phyloP scores from a whole-genome alignment of 2,888 invertebrate genomes.

The Acleris emargana region DNA sequence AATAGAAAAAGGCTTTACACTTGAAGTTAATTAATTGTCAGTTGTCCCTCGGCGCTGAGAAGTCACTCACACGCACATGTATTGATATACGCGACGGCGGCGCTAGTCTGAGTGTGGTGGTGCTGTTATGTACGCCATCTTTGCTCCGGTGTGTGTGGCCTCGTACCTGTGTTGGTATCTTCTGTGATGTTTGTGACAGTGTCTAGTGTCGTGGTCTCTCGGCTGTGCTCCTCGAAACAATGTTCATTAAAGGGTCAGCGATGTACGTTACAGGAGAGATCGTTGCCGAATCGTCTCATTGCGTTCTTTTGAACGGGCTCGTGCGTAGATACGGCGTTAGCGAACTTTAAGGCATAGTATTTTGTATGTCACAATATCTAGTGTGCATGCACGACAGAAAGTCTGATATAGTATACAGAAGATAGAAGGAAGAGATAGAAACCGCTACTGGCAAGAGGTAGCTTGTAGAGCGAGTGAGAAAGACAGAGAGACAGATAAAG shows the following conservation, averaged over 20 bases:
- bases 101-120: conserved; percentile 67
- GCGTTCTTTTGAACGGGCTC: conserved; percentile 71
- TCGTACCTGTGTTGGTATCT: conserved; percentile 73
- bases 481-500: conserved; percentile 78
- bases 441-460: conserved; percentile 80
- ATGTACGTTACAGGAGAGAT: conserved; percentile 63
- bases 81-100: conserved; percentile 85
- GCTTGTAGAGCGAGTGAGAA: conserved; percentile 77
- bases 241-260: conserved; percentile 61
- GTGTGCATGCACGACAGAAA: conserved; percentile 82
- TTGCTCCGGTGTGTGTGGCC: conserved; percentile 65
- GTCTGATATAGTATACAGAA: conserved; percentile 79
- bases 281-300: conserved; percentile 64
- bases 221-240: conserved; percentile 64
- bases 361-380: conserved; percentile 82
- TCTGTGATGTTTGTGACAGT: conserved; percentile 76
- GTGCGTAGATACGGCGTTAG: conserved; percentile 70
- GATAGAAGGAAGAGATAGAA: conserved; percentile 79
- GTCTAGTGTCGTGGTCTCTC: conserved; percentile 72
- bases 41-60: conserved; percentile 61
- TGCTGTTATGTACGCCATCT: conserved; percentile 52
- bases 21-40: conserved; percentile 43
- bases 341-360: conserved; percentile 77
- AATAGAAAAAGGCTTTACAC: conserved; percentile 62
- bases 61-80: conserved; percentile 88